phyloP scores from a whole-genome alignment of 2,113 vertebrate species.

The Fulmarus glacialis region DNA sequence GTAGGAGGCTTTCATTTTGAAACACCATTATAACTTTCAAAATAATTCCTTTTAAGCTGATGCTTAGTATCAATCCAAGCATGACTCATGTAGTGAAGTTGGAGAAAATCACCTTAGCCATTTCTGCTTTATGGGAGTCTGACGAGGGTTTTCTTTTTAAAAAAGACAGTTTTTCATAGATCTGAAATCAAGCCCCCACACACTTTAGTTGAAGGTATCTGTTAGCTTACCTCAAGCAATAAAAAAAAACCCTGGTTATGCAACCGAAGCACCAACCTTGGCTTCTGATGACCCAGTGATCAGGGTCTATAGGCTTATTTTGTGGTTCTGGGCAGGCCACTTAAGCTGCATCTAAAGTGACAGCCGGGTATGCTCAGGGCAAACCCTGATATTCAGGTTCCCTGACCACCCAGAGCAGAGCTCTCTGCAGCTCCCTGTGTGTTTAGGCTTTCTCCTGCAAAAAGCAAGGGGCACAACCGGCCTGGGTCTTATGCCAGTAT shows the following conservation, averaged over 20 bases:
- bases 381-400: not conserved
- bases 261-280: not conserved
- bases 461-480: not conserved
- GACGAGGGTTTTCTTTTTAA: not conserved
- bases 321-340: not conserved
- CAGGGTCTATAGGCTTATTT: not conserved
- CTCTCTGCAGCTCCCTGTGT: not conserved
- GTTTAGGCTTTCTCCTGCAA: not conserved
- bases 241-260: not conserved
- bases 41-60: conserved; percentile 62
- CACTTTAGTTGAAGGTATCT: not conserved
- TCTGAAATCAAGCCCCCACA: not conserved
- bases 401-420: not conserved
- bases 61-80: conserved; percentile 27
- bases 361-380: not conserved
- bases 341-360: not conserved
- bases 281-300: not conserved
- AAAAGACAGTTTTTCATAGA: not conserved
- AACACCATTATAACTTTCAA: conserved; percentile 57
- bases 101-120: conserved; percentile 41
- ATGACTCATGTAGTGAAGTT: not conserved
- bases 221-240: not conserved
- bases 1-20: conserved; percentile 64
- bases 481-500: not conserved
- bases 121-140: not conserved